phyloP scores from a whole-genome alignment of 1,140 invertebrate species.

The Drosophila rufa region DNA sequence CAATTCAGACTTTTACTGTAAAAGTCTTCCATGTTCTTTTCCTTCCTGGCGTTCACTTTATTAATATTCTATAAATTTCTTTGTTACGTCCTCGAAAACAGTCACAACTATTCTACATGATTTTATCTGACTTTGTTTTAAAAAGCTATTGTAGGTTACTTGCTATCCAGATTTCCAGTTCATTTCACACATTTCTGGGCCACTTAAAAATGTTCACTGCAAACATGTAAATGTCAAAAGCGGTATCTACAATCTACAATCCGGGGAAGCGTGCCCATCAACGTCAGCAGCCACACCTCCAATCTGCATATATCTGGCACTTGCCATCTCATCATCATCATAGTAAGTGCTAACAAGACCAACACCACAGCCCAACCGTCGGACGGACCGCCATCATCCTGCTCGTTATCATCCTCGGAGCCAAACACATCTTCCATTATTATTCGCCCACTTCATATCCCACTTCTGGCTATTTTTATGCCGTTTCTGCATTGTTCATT shows the following conservation, averaged over 20 bases:
- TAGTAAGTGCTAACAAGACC: slow-evolving; percentile 48
- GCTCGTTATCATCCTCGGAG: slow-evolving; percentile 31
- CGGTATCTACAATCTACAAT: slow-evolving; percentile 22
- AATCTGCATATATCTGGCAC: slow-evolving; percentile 39
- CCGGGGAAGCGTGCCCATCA: slow-evolving; percentile 23
- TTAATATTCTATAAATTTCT: too few relatives aligned
- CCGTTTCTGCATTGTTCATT: slow-evolving; percentile 68
- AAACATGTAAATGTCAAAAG: slow-evolving; percentile 43
- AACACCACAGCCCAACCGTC: slow-evolving; percentile 24
- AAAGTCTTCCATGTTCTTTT: not conserved
- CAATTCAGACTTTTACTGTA: too few relatives aligned
- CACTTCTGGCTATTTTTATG: slow-evolving; percentile 71
- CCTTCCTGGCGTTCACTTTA: not conserved
- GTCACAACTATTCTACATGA: not conserved
- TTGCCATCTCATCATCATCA: slow-evolving; percentile 45
- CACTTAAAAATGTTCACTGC: slow-evolving; percentile 24
- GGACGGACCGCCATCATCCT: slow-evolving; percentile 26
- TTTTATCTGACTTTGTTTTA: slow-evolving; percentile 2
- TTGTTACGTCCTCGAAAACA: not conserved
- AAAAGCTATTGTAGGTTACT: not conserved
- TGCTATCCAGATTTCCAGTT: slow-evolving; percentile 6
- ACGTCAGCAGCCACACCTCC: slow-evolving; percentile 34
- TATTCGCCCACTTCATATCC: slow-evolving; percentile 44
- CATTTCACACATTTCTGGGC: not conserved
- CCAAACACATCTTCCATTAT: slow-evolving; percentile 62